Evolutionary conservation across 2,797 vertebrate species (phyloP).

Genomic region (Catostomus latipinnis): DNA sequence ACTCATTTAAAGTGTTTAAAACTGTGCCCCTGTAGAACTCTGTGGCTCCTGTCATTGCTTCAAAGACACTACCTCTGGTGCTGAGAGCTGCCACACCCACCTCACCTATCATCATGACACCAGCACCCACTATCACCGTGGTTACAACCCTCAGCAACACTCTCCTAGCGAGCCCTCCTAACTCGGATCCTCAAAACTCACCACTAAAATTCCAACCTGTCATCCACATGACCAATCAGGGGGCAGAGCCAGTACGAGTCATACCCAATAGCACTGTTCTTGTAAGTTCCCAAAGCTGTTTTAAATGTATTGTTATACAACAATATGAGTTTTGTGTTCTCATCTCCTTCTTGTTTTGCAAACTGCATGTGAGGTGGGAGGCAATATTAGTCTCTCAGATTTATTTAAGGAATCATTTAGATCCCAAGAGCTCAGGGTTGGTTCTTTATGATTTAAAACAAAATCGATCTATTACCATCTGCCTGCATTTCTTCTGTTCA

Average conservation of each 20-base stretch:
- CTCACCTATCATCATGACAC: slow-evolving; percentile 88
- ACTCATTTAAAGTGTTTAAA: not conserved
- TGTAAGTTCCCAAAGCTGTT: slow-evolving; percentile 55
- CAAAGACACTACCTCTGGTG: slow-evolving; percentile 93
- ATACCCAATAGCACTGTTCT: slow-evolving; percentile 75
- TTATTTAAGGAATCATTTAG: not conserved
- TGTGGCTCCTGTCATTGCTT: slow-evolving; percentile 88
- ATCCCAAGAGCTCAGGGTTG: slow-evolving; percentile 1
- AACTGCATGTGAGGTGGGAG: slow-evolving; percentile 1
- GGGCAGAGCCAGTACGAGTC: slow-evolving; percentile 87
- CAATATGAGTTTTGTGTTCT: not conserved
- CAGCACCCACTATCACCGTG: slow-evolving; percentile 89
- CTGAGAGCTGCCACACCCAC: slow-evolving; percentile 90
- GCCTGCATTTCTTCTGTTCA: not conserved
- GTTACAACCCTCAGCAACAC: slow-evolving; percentile 87
- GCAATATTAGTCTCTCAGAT: not conserved
- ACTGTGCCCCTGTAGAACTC: slow-evolving; percentile 75
- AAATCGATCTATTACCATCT: not conserved
- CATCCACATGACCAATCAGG: slow-evolving; percentile 85
- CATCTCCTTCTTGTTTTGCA: not conserved
- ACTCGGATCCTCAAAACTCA: slow-evolving; percentile 83
- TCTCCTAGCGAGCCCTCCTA: slow-evolving; percentile 82
- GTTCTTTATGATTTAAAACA: not conserved
- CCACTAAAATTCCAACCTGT: slow-evolving; percentile 87
- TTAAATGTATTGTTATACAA: not conserved